A percentile compares a stretch with the other conserved stretches of the same genome.
phyloP scores from a whole-genome alignment of 30 jellyfish, hydroid and myxozoan species.

The Morbakka virulenta region DNA sequence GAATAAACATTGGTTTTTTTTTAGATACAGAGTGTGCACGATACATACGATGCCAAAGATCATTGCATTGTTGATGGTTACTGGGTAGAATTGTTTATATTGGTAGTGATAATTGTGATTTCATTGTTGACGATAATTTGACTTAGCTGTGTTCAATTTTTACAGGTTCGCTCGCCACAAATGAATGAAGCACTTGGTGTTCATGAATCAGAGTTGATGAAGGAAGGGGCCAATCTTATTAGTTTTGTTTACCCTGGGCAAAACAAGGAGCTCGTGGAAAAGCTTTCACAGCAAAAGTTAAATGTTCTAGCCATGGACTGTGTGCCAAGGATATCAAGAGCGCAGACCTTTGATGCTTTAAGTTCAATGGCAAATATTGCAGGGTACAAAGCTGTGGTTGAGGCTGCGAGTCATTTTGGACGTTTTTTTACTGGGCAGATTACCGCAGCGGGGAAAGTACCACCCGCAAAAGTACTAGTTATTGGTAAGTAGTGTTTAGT shows the following conservation, averaged over 20 bases:
- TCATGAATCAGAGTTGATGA: slow-evolving; percentile 75
- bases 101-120: neutral
- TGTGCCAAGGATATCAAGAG: slow-evolving; percentile 93
- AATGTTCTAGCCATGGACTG: slow-evolving; percentile 94
- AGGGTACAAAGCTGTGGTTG: slow-evolving; percentile 91
- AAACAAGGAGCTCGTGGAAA: slow-evolving; percentile 64
- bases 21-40: too few species aligned
- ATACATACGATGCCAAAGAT: too few species aligned
- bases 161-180: slow-evolving; percentile 88
- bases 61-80: neutral
- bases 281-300: slow-evolving; percentile 58
- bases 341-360: slow-evolving; percentile 92
- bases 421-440: slow-evolving; percentile 94
- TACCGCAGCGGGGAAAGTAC: slow-evolving; percentile 98
- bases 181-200: slow-evolving; percentile 70
- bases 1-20: too few species aligned
- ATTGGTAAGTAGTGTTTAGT: slow-evolving; percentile 88
- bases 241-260: slow-evolving; percentile 81
- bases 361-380: slow-evolving; percentile 98
- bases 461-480: slow-evolving; percentile 91
- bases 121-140: neutral
- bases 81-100: neutral
- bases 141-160: neutral
- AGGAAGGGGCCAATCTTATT: slow-evolving; percentile 74
- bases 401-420: slow-evolving; percentile 92